These are phyloP conservation scores for Nyctibius bracteatus DNA, from an alignment of 2,113 vertebrate species.

Conservation along the genomic window DNA sequence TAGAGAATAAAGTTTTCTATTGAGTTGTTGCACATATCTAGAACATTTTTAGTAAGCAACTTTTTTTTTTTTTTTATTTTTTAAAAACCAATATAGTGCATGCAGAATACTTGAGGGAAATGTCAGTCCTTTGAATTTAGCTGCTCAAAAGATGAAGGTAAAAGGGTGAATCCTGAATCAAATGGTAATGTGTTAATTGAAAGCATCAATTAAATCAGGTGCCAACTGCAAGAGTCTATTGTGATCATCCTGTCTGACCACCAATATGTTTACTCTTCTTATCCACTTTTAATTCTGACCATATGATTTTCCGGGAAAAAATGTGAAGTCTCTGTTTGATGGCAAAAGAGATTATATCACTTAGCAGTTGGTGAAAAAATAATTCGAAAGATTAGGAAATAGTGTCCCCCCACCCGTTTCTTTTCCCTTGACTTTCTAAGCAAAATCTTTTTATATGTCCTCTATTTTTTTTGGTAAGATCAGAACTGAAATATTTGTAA, in stretches of 20 bases:
- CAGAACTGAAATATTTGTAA: not conserved
- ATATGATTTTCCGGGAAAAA: not conserved
- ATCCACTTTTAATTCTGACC: not conserved
- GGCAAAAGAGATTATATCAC: not conserved
- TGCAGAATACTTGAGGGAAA: not conserved
- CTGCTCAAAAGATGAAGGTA: not conserved
- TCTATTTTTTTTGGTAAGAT: not conserved
- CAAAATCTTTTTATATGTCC: not conserved
- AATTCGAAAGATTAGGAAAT: not conserved
- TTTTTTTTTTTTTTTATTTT: not conserved
- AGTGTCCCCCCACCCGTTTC: accelerated
- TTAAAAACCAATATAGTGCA: not conserved
- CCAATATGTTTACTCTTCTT: not conserved
- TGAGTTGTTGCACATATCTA: not conserved
- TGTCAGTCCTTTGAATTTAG: not conserved
- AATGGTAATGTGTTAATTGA: not conserved
- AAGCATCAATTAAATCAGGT: not conserved
- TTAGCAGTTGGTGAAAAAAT: not conserved
- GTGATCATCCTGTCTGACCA: not conserved
- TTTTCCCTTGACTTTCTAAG: not conserved
- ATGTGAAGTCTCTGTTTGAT: not conserved
- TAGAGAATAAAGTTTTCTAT: not conserved
- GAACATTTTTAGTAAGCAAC: not conserved
- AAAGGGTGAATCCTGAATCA: not conserved
- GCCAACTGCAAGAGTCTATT: not conserved